Percentiles rank a stretch among this genome's conserved stretches.
phyloP scores from a whole-genome alignment of 2,113 vertebrate genomes.

The Lethenteron reissneri region DNA sequence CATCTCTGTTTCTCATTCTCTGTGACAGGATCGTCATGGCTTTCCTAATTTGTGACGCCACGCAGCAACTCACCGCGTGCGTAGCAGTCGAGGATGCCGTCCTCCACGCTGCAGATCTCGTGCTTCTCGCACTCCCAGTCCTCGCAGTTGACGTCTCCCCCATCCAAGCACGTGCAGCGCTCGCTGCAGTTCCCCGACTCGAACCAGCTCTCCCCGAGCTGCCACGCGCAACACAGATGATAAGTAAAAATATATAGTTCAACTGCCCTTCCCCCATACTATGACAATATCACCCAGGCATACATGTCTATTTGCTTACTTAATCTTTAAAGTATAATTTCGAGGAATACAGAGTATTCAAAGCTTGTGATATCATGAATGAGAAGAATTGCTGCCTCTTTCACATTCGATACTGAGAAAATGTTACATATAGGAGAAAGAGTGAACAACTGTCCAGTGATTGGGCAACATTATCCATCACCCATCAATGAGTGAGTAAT shows the following conservation, averaged over 20 bases:
- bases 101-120: conserved; percentile 36
- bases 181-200: conserved; percentile 26
- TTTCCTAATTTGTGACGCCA: conserved; percentile 5
- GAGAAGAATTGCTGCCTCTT: neutral
- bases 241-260: neutral
- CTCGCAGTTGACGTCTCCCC: conserved; percentile 24
- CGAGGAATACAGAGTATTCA: neutral
- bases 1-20: too few relatives aligned
- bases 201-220: conserved; percentile 50
- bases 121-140: conserved; percentile 39
- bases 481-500: too few relatives aligned
- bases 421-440: too few relatives aligned
- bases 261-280: neutral
- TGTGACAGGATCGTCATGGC: too few relatives aligned
- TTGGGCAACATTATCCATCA: too few relatives aligned
- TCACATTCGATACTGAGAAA: too few relatives aligned
- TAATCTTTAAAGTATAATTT: too few relatives aligned
- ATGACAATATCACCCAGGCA: neutral
- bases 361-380: too few relatives aligned
- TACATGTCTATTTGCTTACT: too few relatives aligned
- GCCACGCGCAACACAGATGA: neutral
- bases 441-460: too few relatives aligned
- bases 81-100: conserved; percentile 46
- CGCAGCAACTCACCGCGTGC: conserved; percentile 29
- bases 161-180: conserved; percentile 31